A percentile compares a stretch with the other conserved stretches of the same genome.
These are phyloP conservation scores for Chaetura pelagica DNA, from an alignment of 2,113 vertebrate genomes.

Conservation along the genomic window DNA sequence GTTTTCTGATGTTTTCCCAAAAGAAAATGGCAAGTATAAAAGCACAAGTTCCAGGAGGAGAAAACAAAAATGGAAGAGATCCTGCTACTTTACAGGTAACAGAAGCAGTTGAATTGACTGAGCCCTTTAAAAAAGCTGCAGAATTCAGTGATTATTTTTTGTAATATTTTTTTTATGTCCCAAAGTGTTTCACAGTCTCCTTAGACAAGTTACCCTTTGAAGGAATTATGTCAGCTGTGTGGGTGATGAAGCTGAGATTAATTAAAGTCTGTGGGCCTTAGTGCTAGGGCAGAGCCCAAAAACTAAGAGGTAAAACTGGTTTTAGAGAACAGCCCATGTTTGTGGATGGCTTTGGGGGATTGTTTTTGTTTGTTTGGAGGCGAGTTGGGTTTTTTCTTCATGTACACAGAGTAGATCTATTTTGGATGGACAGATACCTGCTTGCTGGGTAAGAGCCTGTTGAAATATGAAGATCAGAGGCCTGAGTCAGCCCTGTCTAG, in stretches of 20 bases:
- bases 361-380: neutral
- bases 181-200: neutral
- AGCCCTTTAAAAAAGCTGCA: neutral
- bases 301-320: neutral
- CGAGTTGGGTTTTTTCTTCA: neutral
- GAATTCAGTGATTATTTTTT: neutral
- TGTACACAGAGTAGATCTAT: neutral
- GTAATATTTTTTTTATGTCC: neutral
- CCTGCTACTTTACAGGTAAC: slow-evolving; percentile 79
- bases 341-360: neutral
- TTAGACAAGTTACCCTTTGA: neutral
- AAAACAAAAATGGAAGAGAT: slow-evolving; percentile 71
- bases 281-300: neutral
- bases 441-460: neutral
- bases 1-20: slow-evolving; percentile 88
- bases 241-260: neutral
- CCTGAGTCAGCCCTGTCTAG: neutral
- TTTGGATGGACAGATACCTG: neutral
- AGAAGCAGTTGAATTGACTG: neutral
- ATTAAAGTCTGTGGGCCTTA: neutral
- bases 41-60: slow-evolving; percentile 21
- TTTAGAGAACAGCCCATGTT: neutral
- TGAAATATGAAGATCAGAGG: neutral
- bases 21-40: slow-evolving; percentile 84
- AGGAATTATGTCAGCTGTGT: neutral